Conservation (phyloP, 2,888 invertebrate species). For the Therioaphis trifolii region DNA sequence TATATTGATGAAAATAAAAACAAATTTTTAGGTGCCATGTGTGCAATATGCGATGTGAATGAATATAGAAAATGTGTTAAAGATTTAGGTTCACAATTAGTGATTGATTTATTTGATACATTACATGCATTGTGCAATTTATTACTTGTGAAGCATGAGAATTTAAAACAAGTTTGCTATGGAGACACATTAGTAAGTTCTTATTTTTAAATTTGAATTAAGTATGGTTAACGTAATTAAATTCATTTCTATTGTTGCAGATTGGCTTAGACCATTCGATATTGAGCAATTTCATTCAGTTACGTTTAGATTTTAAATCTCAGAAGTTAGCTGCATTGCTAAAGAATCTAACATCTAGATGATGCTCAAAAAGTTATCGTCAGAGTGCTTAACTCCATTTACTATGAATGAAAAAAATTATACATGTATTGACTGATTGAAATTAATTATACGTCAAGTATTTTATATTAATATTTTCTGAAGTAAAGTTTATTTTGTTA, state of each 20-base stretch:
- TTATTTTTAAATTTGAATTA: background rate
- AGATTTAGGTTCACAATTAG: slow-evolving; percentile 79
- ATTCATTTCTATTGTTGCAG: slow-evolving; percentile 72
- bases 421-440: slow-evolving; percentile 26
- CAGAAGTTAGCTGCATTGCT: slow-evolving; percentile 78
- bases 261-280: slow-evolving; percentile 90
- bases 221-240: background rate
- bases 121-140: slow-evolving; percentile 96
- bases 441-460: slow-evolving; percentile 8
- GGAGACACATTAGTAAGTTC: slow-evolving; percentile 90
- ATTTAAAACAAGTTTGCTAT: slow-evolving; percentile 93
- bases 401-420: background rate
- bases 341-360: slow-evolving; percentile 69
- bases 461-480: background rate
- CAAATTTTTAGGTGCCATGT: slow-evolving; percentile 84
- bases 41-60: slow-evolving; percentile 97
- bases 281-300: slow-evolving; percentile 91
- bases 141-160: slow-evolving; percentile 93
- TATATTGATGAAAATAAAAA: slow-evolving; percentile 15
- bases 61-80: slow-evolving; percentile 94
- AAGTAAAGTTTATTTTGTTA: slow-evolving; percentile 21
- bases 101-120: slow-evolving; percentile 92
- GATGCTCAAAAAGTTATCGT: background rate
- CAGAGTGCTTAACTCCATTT: slow-evolving; percentile 12
- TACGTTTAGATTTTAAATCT: slow-evolving; percentile 92